Evolutionary conservation across 2,797 vertebrate species (phyloP), one percentile per base, ranked within the genome.

Genomic region (Tamandua tetradactyla): DNA sequence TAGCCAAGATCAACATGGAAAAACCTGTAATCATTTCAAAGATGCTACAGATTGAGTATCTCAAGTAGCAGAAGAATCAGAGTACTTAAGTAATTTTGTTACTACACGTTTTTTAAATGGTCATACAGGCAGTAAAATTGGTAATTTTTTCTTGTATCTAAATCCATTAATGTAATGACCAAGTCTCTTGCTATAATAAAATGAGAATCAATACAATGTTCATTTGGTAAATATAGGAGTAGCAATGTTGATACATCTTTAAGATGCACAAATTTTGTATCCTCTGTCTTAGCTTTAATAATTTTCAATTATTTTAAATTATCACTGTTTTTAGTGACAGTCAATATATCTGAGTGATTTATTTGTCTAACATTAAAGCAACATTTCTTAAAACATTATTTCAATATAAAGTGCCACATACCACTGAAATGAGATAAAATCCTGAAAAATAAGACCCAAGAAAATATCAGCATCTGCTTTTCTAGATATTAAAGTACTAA

Each of bases 401-500:
- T 91, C 42, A 72, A 76, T 42, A n/a, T 22, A 82, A 74, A 82
- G 42, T 42, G 18, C 87, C 47, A 88, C 20, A n/a, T 52, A 81
- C 3, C 40, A 79, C 42, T 75, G 35, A 81, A 85, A 83, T 17
- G 22, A 82, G 57, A 59, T 61, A 92, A 92, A 92, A 59, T 93
- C 18, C 30, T 14, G 4, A 87, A 87, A 90, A 81, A 40, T 40
- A 61, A 83, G 18, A 37, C 47, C 42, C 20, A 57, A 32, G 37
- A 83, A 49, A 91, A 57, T 83, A 86, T 75, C 52, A 80, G 35
- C 30, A 78, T 74, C 80, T 96, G 55, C 20, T 87, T 92, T 93
- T 69, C 23, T 75, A 83, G n/a, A 64, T 79, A 69, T 52, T 37
- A 94, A 82, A 92, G 30, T 37, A 89, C 79, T 6, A 85, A 76